Percentiles rank a stretch among this genome's conserved stretches.
These are phyloP conservation scores for Crotalus helleri DNA, from an alignment of 2,113 vertebrate species.

Conservation along the genomic window DNA sequence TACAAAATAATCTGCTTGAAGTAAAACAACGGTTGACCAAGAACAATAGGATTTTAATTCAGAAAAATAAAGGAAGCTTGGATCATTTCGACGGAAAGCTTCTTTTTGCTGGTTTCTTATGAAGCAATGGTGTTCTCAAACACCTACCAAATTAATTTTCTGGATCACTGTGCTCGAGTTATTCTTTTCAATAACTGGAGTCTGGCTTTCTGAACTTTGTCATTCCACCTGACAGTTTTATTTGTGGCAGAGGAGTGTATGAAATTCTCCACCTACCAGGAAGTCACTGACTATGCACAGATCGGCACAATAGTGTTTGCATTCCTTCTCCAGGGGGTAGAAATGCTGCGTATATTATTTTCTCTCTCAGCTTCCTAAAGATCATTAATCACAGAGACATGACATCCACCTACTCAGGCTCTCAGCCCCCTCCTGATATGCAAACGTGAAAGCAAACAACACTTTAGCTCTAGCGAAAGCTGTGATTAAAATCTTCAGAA, in stretches of 20 bases:
- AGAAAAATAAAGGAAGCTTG: slow-evolving; percentile 53
- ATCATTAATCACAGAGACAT: slow-evolving; percentile 84
- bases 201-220: slow-evolving; percentile 75
- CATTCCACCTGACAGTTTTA: slow-evolving; percentile 80
- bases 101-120: slow-evolving; percentile 71
- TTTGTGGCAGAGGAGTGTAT: slow-evolving; percentile 78
- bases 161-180: slow-evolving; percentile 79
- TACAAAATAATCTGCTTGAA: slow-evolving; percentile 50
- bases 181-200: slow-evolving; percentile 75
- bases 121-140: slow-evolving; percentile 68
- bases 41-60: slow-evolving; percentile 55
- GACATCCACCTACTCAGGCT: slow-evolving; percentile 75
- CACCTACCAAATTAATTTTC: slow-evolving; percentile 80
- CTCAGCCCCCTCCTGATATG: slow-evolving; percentile 75
- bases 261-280: slow-evolving; percentile 83
- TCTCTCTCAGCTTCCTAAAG: slow-evolving; percentile 69
- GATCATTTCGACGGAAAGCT: slow-evolving; percentile 61
- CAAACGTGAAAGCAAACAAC: slow-evolving; percentile 68
- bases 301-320: slow-evolving; percentile 78
- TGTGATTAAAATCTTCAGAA: slow-evolving; percentile 66
- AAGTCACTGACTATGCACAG: slow-evolving; percentile 73
- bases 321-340: slow-evolving; percentile 80
- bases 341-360: slow-evolving; percentile 75
- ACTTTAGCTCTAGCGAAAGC: slow-evolving; percentile 61
- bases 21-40: slow-evolving; percentile 45